Evolutionary conservation across 2,888 invertebrate genomes (phyloP), one percentile per base, ranked within the genome.

Genomic region (Clitarchus hookeri): DNA sequence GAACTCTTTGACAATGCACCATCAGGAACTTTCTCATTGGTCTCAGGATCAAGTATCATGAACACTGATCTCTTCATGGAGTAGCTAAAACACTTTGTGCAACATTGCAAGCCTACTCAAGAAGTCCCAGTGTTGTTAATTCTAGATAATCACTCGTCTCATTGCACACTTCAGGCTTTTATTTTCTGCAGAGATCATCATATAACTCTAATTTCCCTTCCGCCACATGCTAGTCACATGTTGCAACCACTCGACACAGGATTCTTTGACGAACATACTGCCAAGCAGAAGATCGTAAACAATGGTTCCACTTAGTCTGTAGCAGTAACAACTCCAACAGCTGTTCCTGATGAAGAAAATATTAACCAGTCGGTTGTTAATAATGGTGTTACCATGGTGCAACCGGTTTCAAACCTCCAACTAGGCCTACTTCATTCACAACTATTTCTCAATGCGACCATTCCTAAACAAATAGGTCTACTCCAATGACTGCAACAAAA

Each of bases 141-240:
- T 44, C 48, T 87, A 26, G 88, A 88, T 85, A 88, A 88, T 53
- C 88, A 88, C 83, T n/a, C 80, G 25, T 86, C 87, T 16, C 87
- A 88, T 86, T 85, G 83, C 83, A 80, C 87, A n/a, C 85, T 88
- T 25, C 48, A 54, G 26, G 88, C 86, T 82, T 83, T 88, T 79
- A 16, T 86, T 23, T 87, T 87, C 82, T 88, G 85, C 83, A 86
- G 88, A n/a, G 77, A 88, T 26, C 87, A 88, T 84, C 27, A 84
- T 44, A 88, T 88, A 54, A 84, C 86, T 53, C 80, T 86, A 16
- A 78, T 88, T 44, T 87, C 87, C 16, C 26, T 88, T 25, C 88
- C 88, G 26, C 88, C 89, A 44, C 88, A 88, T 79, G 85, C 87
- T 44, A 87, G 87, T 80, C 87, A 88, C 86, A 87, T 84, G 82